These are phyloP conservation scores for Ciconia stormi DNA, from an alignment of 2,113 vertebrate species.

Conservation along the genomic window DNA sequence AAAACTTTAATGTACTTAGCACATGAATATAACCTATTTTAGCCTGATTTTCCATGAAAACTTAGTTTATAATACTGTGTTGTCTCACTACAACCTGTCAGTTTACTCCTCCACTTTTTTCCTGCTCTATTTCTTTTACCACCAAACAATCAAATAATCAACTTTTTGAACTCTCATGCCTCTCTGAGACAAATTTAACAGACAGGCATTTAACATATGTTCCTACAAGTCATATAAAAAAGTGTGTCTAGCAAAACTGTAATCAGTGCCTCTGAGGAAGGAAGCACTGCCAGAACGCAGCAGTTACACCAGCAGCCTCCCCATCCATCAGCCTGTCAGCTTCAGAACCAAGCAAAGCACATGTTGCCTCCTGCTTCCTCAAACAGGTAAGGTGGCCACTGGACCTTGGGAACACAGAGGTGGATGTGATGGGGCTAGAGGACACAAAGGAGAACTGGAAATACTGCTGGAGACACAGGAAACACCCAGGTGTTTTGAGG, in stretches of 20 bases:
- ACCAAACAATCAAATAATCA: background rate
- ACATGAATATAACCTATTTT: background rate
- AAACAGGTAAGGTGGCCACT: background rate
- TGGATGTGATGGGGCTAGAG: background rate
- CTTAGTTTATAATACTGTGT: background rate
- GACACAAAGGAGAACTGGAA: background rate
- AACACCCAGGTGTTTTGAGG: background rate
- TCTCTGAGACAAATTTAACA: background rate
- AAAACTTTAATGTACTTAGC: background rate
- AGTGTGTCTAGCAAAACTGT: rapidly evolving
- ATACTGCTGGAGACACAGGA: background rate
- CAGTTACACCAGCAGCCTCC: background rate
- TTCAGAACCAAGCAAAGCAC: background rate
- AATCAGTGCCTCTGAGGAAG: background rate
- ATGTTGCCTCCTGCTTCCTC: background rate
- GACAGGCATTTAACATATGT: background rate
- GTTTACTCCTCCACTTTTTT: background rate
- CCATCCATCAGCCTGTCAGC: background rate
- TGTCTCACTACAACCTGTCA: background rate
- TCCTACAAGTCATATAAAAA: background rate
- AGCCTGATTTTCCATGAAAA: background rate
- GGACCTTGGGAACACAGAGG: background rate
- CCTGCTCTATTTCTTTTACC: background rate
- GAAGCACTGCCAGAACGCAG: background rate
- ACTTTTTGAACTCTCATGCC: background rate